Evolutionary conservation across 2,113 vertebrate species (phyloP), one percentile per base, ranked within the genome.

Genomic region (Myiozetetes cayanensis): DNA sequence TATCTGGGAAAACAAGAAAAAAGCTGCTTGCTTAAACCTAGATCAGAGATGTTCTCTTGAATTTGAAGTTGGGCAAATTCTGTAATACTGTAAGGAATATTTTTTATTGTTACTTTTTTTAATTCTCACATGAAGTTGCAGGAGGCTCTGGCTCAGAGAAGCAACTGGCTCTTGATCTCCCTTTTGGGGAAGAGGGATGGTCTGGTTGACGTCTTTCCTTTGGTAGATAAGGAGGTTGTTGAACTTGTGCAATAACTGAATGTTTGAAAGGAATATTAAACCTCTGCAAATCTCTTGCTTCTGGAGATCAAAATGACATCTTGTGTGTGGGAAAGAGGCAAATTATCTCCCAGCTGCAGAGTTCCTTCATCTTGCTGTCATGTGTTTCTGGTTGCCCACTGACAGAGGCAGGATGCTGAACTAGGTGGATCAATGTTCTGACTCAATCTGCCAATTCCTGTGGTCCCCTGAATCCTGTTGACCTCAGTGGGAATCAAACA

Each of bases 281-380:
- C 75, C 56, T 81, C 61, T 0, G 2, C 80, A 56, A 46, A 59
- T 84, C 35, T 80, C 65, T 86, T 28, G 6, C 30, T 88, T 90
- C n/a, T 63, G 88, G 72, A 92, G 83, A 78, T 84, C 68, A 84
- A 74, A 92, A 92, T 90, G 85, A 53, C 52, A 61, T 72, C 56
- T 82, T 0, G 1, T 66, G n/a, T 7, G 31, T 87, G 90, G 78
- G 71, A 53, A 77, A 47, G 66, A 94, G 33, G 61, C 2, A 7
- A 63, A 82, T 94, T 86, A 71, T 41, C 39, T 88, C 23, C 41
- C 52, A 80, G 68, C 83, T 92, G 92, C 56, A 63, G 72, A 37
- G 35, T 52, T 75, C 52, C 46, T 90, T 41, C 65, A 18, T 74
- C 82, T 90, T 93, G 59, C 85, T 84, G 33, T 94, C 66, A 27